Evolutionary conservation across 2,888 invertebrate species (phyloP), one percentile per base, ranked within the genome.

Genomic region (Drosophila flavopinicola): DNA sequence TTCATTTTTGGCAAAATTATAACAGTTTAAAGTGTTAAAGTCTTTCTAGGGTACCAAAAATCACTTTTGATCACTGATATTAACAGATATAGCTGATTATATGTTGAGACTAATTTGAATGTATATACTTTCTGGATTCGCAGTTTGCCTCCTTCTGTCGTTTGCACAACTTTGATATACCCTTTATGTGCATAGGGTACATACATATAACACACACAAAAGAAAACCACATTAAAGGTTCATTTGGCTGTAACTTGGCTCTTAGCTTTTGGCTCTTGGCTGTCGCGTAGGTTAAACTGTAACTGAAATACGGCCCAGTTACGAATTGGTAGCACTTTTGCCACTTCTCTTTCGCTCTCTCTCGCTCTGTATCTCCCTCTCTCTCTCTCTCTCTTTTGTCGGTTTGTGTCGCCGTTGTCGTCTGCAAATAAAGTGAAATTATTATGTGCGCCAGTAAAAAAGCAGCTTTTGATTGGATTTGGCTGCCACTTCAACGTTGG

Each of bases 401-500:
- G 15, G 33, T 66, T 71, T 66, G 71, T 66, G 54, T 20, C 20
- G 20, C 20, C 20, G 20, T 20, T 4, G 20, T 32, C 51, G 35
- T 61, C 61, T 58, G 78, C 82, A 66, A 66, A 72, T 85, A 82
- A 82, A 82, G 86, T 83, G 87, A 87, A 83, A 87, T 85, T 83
- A 83, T 87, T 63, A 80, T 65, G 61, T 57, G 68, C 63, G 67
- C 44, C 73, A 75, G 51, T 64, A 78, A 82, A 75, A 78, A 82
- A 75, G 72, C 74, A 10, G 67, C 70, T 78, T 82, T 56, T 47
- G 66, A 52, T 66, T 75, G 54, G 49, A 60, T 72, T 65, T 79
- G 61, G 35, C 60, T 65, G 57, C 29, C 73, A 82, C 57, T 48
- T 54, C 63, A 60, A 66, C 67, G 70, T 33, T 47, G 78, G 66